Evolutionary conservation across 2,113 vertebrate species (phyloP), one percentile per base, ranked within the genome.

Genomic region (Gopherus flavomarginatus): DNA sequence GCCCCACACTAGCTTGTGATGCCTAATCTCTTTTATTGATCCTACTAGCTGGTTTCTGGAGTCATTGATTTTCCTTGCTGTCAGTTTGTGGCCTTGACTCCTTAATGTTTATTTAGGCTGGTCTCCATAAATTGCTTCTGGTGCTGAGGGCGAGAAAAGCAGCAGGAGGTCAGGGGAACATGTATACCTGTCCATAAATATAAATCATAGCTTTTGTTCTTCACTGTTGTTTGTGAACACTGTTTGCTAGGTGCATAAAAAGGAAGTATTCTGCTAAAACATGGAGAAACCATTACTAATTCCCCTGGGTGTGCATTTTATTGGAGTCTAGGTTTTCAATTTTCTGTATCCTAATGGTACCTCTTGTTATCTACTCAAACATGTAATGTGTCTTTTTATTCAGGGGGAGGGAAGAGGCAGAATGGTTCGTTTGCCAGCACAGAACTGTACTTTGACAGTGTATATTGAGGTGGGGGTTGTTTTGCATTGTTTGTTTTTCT

Each of bases 11-110:
- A 92, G 88, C 96, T 96, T 97, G 97, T 94, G 97, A 98, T 97
- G 95, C 97, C 97, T 98, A 98, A 98, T 98, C 98, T 98, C 96
- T 98, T 98, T 98, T 98, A 98, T 99, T 98, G 98, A 98, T 98
- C 98, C 89, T 97, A 94, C 97, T 98, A 94, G 95, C 96, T 98
- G 97, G 95, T 97, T 98, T 98, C 97, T 98, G 96, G 97, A 98
- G 97, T 95, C 97, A 98, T 98, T 98, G 98, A 98, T 99, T 99
- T 98, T 98, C 95, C 92, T 98, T 91, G 94, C 97, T 98, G 98
- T 98, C 98, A 98, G 98, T 98, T 97, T 98, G 97, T 98, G 98
- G 98, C 97, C 97, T 98, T 98, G 98, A 98, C 97, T 98, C 95
- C 97, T 98, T 98, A 98, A 98, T 98, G 98, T 98, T 99, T 98